Conservation (phyloP, 2,797 vertebrate genomes). For the Enteromius treurensis region DNA sequence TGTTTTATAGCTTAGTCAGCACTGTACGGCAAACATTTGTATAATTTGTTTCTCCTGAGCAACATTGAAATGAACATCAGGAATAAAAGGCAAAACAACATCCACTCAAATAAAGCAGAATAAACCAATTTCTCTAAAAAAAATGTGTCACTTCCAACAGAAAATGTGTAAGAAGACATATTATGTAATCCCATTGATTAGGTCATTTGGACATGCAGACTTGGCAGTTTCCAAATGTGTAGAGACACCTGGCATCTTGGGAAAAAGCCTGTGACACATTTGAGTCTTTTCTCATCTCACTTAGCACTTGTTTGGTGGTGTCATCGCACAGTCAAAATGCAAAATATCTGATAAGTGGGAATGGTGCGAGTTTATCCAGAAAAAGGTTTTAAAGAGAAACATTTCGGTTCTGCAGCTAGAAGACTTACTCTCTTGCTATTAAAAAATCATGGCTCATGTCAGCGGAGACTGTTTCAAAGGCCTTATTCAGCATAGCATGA, state of each 20-base stretch:
- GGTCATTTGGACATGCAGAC: neutral
- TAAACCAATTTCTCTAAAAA: neutral
- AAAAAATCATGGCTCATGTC: conserved; percentile 53
- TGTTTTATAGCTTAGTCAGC: neutral
- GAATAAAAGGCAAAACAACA: neutral
- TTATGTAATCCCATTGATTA: neutral
- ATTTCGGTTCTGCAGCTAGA: conserved; percentile 36
- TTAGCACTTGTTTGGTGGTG: conserved; percentile 35
- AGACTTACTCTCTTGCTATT: conserved; percentile 41
- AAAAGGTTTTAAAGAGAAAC: conserved; percentile 25
- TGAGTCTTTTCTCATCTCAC: conserved; percentile 37
- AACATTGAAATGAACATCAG: neutral
- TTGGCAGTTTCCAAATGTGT: conserved; percentile 39
- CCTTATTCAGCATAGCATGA: conserved; percentile 53
- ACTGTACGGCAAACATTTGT: neutral
- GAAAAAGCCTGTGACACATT: conserved; percentile 23
- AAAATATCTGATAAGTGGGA: conserved; percentile 42
- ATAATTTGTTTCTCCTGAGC: neutral
- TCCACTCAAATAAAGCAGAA: neutral
- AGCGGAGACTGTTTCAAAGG: conserved; percentile 55
- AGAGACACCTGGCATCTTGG: conserved; percentile 37
- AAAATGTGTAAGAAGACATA: neutral
- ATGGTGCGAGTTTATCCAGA: neutral
- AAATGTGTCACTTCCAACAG: neutral
- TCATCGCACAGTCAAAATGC: conserved; percentile 34